phyloP scores from a whole-genome alignment of 2,888 invertebrate genomes.

The Coenonympha glycerion region DNA sequence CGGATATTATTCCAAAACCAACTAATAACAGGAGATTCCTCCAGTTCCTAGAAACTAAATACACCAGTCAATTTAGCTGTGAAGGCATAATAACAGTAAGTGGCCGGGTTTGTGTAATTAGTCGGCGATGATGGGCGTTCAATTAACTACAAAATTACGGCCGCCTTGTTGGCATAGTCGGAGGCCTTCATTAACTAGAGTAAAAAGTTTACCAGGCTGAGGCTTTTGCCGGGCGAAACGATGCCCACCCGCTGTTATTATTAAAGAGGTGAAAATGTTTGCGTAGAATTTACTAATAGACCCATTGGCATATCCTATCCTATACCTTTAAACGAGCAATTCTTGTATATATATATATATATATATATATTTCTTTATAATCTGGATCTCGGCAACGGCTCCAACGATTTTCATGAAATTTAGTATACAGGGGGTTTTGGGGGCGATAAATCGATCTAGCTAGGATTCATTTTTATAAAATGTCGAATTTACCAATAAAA shows the following conservation, averaged over 20 bases:
- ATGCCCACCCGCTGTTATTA: not conserved
- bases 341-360: no score
- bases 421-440: no score
- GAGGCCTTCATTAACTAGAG: conserved; percentile 9
- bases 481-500: no score
- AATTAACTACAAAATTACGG: conserved; percentile 10
- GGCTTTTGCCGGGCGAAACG: conserved; percentile 3
- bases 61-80: not conserved
- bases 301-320: no score
- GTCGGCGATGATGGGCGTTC: conserved; percentile 7
- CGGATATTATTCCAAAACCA: no score
- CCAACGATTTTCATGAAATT: no score
- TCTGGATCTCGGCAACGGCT: no score
- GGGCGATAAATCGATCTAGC: no score
- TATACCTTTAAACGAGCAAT: no score
- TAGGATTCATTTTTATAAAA: no score
- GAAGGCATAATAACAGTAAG: not conserved
- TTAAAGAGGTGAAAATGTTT: conserved; percentile 7
- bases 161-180: conserved; percentile 8
- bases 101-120: conserved; percentile 2
- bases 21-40: not conserved
- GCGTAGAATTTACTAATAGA: not conserved
- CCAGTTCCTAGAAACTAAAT: not conserved
- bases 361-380: no score
- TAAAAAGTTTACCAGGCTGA: conserved; percentile 10